phyloP scores from a whole-genome alignment of 2,113 vertebrate genomes.

The Eolophus roseicapilla region DNA sequence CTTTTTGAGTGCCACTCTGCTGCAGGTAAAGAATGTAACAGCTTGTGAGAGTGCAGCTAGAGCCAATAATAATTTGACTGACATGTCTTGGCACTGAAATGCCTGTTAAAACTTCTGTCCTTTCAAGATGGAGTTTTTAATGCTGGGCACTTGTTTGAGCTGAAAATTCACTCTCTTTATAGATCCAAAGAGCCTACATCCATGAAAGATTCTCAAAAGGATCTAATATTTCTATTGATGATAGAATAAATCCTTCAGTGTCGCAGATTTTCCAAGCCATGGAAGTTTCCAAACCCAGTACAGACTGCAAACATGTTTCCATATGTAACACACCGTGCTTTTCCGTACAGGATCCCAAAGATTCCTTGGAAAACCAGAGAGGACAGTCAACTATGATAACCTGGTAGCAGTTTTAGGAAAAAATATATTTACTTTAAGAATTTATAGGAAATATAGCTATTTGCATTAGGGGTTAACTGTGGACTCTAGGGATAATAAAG shows the following conservation, averaged over 20 bases:
- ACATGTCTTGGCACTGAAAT: conserved; percentile 59
- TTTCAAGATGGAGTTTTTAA: conserved; percentile 46
- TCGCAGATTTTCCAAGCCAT: background rate
- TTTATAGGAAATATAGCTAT: background rate
- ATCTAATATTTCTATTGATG: conserved; percentile 23
- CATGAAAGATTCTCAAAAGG: conserved; percentile 19
- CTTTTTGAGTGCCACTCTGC: conserved; percentile 67
- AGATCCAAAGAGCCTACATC: background rate
- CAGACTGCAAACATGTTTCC: background rate
- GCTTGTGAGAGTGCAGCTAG: conserved; percentile 62
- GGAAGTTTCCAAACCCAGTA: conserved; percentile 42
- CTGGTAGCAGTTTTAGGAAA: conserved; percentile 1
- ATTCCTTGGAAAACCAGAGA: background rate
- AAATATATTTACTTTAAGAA: background rate
- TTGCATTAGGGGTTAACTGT: background rate
- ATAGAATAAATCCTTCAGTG: conserved; percentile 47
- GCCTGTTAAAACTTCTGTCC: conserved; percentile 54
- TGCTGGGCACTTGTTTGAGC: conserved; percentile 13
- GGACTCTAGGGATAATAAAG: background rate
- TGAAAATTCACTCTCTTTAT: conserved; percentile 43
- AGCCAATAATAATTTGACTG: conserved; percentile 75
- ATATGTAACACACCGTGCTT: conserved; percentile 1
- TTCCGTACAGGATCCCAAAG: conserved; percentile 20
- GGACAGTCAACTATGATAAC: background rate
- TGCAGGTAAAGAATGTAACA: conserved; percentile 81